Base-by-base conservation (phyloP, 2,797 vertebrate genomes). In the Siniperca obscura region DNA sequence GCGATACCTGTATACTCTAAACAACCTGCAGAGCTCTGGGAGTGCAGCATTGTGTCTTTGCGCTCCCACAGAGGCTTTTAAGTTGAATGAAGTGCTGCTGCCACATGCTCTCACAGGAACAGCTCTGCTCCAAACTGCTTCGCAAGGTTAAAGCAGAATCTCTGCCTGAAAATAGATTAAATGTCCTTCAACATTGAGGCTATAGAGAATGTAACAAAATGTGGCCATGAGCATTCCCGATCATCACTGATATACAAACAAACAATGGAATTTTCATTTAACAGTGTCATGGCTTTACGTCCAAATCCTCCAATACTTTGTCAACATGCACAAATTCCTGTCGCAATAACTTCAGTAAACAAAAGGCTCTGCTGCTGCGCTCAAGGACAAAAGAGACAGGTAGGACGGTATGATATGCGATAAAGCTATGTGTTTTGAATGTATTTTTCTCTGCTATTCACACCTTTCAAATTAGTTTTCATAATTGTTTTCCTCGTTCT, bases 1-100 rank as follows among this genome's bases (percentile, higher is more conserved):
- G 57, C 1, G 30, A 80, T 80, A 91, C 87, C 85, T 86, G 89
- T 76, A n/a, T 80, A 30, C 86, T 80, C 76, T 60, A 84, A 86
- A 92, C 86, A 89, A 85, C 57, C 75, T 55, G 80, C 81, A 38
- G 52, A 77, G 62, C 83, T 61, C 8, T 3, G 53, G 38, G 80
- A 76, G 59, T 40, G 48, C 30, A 66, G 74, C 67, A 13, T 48
- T 6, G 38, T 21, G 57, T 75, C 67, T 80, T 19, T 71, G 56
- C 19, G n/a, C 60, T 70, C 67, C 70, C 46, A 57, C 60, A 10
- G 68, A 83, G 59, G 81, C 83, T 81, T 86, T 65, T 10, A 69
- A 67, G 66, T 64, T 9, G n/a, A 78, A 44, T 12, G 59, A 60
- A 75, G n/a, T 76, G 74, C 62, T 6, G 62, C 70, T 25, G 55